phyloP scores from a whole-genome alignment of 2,113 vertebrate genomes.

The Cygnus atratus region DNA sequence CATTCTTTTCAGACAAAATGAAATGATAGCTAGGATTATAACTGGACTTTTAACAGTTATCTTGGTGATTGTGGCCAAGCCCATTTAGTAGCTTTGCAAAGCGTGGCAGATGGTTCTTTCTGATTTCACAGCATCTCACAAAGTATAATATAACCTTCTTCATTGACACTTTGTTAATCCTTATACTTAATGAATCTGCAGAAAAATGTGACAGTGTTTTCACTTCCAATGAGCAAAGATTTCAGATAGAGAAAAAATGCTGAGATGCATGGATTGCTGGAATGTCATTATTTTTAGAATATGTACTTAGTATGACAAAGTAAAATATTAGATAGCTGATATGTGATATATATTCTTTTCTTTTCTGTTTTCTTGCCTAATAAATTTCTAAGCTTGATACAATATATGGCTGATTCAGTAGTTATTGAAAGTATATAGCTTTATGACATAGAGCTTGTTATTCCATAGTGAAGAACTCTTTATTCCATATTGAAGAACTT shows the following conservation, averaged over 20 bases:
- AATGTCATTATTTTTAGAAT: not conserved
- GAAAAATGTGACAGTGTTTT: not conserved
- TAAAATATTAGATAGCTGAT: not conserved
- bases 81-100: not conserved
- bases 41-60: not conserved
- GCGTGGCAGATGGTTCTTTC: not conserved
- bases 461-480: not conserved
- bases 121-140: not conserved
- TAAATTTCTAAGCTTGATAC: not conserved
- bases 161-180: not conserved
- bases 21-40: not conserved
- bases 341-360: not conserved
- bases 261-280: not conserved
- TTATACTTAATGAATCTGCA: not conserved
- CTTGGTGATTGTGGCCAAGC: not conserved
- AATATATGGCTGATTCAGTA: not conserved
- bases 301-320: not conserved
- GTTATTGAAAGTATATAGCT: not conserved
- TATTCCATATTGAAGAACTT: not conserved
- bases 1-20: not conserved
- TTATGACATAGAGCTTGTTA: not conserved
- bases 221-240: not conserved
- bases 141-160: not conserved
- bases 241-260: slow-evolving; percentile 10
- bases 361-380: not conserved